Evolutionary conservation across 2,888 invertebrate genomes (phyloP), one percentile per base, ranked within the genome.

Genomic region (Drosophila antonietae): DNA sequence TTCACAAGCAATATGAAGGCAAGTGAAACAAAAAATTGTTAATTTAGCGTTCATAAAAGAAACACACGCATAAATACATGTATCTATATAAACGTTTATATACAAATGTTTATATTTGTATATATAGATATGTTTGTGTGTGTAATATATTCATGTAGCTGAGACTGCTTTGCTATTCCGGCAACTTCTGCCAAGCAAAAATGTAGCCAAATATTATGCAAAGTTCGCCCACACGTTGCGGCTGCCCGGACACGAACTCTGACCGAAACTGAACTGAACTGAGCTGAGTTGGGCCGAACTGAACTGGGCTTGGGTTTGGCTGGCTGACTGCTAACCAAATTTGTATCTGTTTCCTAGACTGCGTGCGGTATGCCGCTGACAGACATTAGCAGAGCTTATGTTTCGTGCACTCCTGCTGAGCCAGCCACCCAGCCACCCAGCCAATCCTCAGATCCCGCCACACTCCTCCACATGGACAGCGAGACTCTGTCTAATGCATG

Each of bases 351-450:
- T 81, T 18, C 49, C 60, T 49, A 75, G 63, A 44, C 80, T 68
- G 76, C 76, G 67, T 80, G 86, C 39, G 83, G 83, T 71, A 73
- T 64, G 72, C 81, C 86, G 81, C 83, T 81, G 79, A 78, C 83
- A 81, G 81, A 85, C 83, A 83, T 85, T 83, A 85, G 86, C 79
- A 74, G 71, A 67, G 83, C 86, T 83, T 83, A 71, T 77, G 72
- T 66, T 73, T 47, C 55, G 33, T 57, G 39, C 65, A 6, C 18
- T 49, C 33, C 37, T 18, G 60, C 53, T 46, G 53, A 41, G 69
- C 31, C 66, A 51, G 20, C 37, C 0, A 1, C 44, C 44, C 18
- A 28, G 6, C 4, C 35, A 3, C 6, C 15, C 7, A 39, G n/a
- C 53, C 37, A 23, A 15, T 20, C 12, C 39, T 8, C 39, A 6